These are phyloP conservation scores for Pionites leucogaster DNA, from an alignment of 2,113 vertebrate genomes.

Conservation along the genomic window DNA sequence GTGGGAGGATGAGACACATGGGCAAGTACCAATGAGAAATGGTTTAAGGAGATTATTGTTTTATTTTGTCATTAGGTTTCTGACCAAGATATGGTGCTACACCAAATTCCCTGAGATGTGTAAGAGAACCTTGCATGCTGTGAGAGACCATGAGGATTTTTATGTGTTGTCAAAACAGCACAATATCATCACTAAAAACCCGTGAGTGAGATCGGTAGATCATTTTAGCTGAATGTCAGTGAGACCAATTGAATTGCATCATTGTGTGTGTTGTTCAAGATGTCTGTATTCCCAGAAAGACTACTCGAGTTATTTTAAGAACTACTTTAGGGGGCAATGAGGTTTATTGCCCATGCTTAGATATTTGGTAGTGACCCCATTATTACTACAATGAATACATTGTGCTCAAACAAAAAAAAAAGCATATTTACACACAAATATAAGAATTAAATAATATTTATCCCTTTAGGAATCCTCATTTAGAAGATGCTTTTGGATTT, in stretches of 20 bases:
- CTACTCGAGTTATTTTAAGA: neutral
- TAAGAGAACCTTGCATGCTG: neutral
- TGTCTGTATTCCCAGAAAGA: neutral
- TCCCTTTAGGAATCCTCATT: neutral
- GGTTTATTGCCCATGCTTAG: neutral
- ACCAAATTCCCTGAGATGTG: neutral
- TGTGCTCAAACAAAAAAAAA: neutral
- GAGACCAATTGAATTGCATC: neutral
- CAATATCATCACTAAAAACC: neutral
- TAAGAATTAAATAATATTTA: no score
- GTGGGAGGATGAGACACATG: neutral
- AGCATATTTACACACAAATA: rapidly evolving
- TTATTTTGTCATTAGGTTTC: neutral
- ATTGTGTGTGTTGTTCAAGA: neutral
- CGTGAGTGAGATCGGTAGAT: neutral
- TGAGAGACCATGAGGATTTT: neutral
- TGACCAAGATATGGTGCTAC: neutral
- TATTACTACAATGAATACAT: neutral
- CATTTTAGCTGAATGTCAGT: neutral
- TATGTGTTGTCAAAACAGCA: neutral
- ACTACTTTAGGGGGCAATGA: neutral
- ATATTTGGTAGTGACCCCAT: neutral
- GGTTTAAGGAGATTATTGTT: neutral
- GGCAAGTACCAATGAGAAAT: neutral
- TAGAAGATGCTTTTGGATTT: neutral